Evolutionary conservation across 2,888 invertebrate species (phyloP).

Genomic region (Stratiomys singularior): DNA sequence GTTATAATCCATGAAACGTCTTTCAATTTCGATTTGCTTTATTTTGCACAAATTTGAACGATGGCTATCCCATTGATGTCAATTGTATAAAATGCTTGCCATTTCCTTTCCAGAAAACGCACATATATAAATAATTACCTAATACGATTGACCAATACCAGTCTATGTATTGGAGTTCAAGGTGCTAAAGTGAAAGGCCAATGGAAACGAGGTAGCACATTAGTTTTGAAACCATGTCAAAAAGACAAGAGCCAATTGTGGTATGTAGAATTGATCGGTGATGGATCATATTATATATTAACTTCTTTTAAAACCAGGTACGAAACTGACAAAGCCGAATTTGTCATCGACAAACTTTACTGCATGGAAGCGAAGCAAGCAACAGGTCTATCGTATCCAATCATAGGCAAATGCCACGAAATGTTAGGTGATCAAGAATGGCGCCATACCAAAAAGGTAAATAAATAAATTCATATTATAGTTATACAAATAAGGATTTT

Average conservation of each 20-base stretch:
- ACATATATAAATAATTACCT: conserved; percentile 79
- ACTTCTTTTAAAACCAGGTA: conserved; percentile 67
- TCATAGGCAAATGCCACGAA: conserved; percentile 91
- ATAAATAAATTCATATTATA: no score
- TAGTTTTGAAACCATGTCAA: conserved; percentile 78
- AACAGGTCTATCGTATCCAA: conserved; percentile 70
- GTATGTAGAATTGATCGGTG: conserved; percentile 63
- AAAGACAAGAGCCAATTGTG: conserved; percentile 74
- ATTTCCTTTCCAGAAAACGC: conserved; percentile 68
- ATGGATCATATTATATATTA: background rate
- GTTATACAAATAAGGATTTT: background rate
- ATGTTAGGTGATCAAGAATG: conserved; percentile 93
- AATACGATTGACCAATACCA: conserved; percentile 77
- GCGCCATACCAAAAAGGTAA: conserved; percentile 81
- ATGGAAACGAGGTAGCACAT: conserved; percentile 76
- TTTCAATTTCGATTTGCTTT: no score
- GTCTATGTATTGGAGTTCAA: conserved; percentile 82
- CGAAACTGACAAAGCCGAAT: conserved; percentile 83
- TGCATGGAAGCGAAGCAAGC: conserved; percentile 80
- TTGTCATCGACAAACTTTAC: conserved; percentile 83
- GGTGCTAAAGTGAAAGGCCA: conserved; percentile 72
- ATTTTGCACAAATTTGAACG: no score
- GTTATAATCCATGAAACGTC: no score
- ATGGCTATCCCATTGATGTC: no score
- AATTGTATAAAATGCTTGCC: no score